Evolutionary conservation across 2,888 invertebrate genomes (phyloP).

Genomic region (Synanthedon formicaeformis): DNA sequence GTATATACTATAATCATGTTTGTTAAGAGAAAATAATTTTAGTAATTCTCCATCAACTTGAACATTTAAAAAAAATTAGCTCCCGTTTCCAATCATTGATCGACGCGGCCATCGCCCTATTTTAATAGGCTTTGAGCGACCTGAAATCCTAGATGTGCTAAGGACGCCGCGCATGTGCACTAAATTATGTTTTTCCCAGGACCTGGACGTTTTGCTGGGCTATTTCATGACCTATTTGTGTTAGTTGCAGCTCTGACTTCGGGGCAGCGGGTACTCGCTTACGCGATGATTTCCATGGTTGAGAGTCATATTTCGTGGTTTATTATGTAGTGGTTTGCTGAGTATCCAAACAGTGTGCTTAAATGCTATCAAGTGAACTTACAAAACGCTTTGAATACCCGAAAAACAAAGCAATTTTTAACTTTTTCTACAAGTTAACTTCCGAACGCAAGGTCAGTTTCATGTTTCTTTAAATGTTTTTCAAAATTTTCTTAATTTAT

Average conservation of each 20-base stretch:
- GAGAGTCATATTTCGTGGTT: constrained; percentile 96
- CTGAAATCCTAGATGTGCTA: constrained; percentile 18
- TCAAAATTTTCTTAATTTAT: background rate
- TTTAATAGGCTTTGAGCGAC: constrained; percentile 11
- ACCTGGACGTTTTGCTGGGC: too few species aligned
- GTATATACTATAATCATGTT: too few species aligned
- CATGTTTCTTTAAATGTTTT: background rate
- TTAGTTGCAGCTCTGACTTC: constrained; percentile 73
- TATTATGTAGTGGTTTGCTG: constrained; percentile 91
- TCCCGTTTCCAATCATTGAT: background rate
- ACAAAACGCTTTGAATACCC: constrained; percentile 88
- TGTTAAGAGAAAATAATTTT: too few species aligned
- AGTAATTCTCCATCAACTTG: too few species aligned
- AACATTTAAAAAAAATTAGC: too few species aligned
- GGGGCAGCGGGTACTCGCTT: constrained; percentile 88
- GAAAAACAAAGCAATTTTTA: constrained; percentile 88
- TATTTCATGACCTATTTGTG: constrained; percentile 15
- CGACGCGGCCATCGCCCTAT: constrained; percentile 1
- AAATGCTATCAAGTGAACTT: constrained; percentile 93
- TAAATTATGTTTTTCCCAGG: background rate
- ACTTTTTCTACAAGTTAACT: constrained; percentile 90
- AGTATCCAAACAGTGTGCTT: constrained; percentile 89
- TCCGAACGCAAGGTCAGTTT: constrained; percentile 83
- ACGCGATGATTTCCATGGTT: constrained; percentile 94
- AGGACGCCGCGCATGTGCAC: constrained; percentile 46